Conservation (phyloP, 2,113 vertebrate species). For the Oenanthe oenanthe region DNA sequence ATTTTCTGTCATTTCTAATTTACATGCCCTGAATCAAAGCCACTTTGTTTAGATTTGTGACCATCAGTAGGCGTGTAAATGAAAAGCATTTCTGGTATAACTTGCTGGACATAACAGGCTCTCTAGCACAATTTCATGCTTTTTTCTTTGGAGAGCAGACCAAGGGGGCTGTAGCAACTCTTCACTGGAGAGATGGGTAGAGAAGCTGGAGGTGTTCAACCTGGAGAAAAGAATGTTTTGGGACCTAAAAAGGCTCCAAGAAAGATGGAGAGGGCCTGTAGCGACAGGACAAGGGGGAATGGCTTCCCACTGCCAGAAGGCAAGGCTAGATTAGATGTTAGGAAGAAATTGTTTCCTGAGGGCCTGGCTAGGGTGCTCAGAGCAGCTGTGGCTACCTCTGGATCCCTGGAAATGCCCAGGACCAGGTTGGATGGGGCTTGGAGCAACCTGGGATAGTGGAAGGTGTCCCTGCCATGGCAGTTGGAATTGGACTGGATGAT, state of each 20-base stretch:
- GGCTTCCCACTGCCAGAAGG: not conserved
- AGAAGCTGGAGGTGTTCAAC: not conserved
- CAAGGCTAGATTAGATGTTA: not conserved
- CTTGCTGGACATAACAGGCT: not conserved
- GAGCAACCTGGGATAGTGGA: accelerated
- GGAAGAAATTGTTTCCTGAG: not conserved
- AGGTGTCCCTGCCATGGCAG: not conserved
- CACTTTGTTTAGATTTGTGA: not conserved
- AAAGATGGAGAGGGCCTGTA: not conserved
- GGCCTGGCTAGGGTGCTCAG: accelerated
- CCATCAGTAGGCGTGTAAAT: not conserved
- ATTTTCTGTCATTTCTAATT: not conserved
- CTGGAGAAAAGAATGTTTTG: not conserved
- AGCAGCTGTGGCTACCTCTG: not conserved
- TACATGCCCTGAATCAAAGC: accelerated
- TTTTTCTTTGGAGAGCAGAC: not conserved
- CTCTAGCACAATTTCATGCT: not conserved
- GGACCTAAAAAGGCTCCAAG: not conserved
- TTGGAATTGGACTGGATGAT: no score
- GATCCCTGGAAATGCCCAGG: not conserved
- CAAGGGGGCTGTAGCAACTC: not conserved
- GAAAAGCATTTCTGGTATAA: not conserved
- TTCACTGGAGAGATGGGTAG: not conserved
- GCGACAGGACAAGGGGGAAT: not conserved
- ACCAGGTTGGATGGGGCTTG: accelerated